A percentile compares a stretch with the other conserved stretches of the same genome.
Evolutionary conservation across 2,113 vertebrate genomes (phyloP).

Genomic region (Panthera tigris): DNA sequence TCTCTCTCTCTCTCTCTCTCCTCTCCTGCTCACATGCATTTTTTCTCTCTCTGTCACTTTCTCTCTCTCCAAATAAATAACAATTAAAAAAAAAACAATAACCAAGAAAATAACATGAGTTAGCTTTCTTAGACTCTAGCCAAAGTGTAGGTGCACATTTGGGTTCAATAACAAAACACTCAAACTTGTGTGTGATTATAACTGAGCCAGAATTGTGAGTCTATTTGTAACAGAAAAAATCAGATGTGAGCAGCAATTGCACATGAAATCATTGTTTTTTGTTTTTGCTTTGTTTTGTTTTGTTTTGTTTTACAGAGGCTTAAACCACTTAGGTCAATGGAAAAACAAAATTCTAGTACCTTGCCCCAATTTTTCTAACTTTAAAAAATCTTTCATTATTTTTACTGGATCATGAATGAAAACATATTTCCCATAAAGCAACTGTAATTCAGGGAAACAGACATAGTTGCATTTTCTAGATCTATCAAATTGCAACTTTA

Average conservation of each 20-base stretch:
- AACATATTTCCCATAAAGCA: not conserved
- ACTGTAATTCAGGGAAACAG: not conserved
- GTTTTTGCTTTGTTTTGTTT: not conserved
- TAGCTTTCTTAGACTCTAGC: not conserved
- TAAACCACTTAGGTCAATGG: not conserved
- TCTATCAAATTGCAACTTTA: not conserved
- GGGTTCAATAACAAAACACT: not conserved
- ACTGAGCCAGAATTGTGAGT: not conserved
- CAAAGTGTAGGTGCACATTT: not conserved
- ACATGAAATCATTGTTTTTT: not conserved
- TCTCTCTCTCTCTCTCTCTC: no score
- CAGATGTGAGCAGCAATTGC: not conserved
- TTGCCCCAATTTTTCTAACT: not conserved
- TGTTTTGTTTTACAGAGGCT: not conserved
- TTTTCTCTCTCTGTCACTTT: no score
- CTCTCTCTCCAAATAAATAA: no score
- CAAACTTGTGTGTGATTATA: not conserved
- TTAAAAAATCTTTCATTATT: not conserved
- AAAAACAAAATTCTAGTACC: not conserved
- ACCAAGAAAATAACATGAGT: not conserved
- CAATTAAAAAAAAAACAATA: not conserved
- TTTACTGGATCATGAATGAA: not conserved
- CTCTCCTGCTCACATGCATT: no score
- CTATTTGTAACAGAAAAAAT: not conserved
- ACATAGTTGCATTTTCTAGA: not conserved